Base-by-base conservation (phyloP, 2,113 vertebrate genomes). In the Egretta garzetta region DNA sequence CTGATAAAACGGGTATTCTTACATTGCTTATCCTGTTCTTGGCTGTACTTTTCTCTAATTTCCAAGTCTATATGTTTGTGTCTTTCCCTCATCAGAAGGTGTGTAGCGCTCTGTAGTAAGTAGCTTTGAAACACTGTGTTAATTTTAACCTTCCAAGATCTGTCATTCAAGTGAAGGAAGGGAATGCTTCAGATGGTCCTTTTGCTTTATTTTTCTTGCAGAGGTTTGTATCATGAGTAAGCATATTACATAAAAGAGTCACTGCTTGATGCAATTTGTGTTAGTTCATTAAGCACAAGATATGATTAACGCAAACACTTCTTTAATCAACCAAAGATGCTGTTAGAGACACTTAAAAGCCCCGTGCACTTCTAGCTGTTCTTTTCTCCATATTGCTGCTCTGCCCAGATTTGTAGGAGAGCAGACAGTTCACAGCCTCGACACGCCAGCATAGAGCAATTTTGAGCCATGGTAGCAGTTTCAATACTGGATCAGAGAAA, bases 221-320 rank as follows among this genome's bases (percentile, higher is more conserved):
- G 30, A 26, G 20, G 71, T 91, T 71, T 43, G 2, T 73, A 43
- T 83, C n/a, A 1, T 23, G 66, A 41, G 15, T 84, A 63, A 90
- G 71, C 41, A 39, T 10, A 26, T 71, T 68, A n/a, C 86, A 80
- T 45, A 60, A 68, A 85, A 26, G 74, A 33, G 68, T 72, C 82
- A 6, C 56, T 75, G 74, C 66, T 76, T 90, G 95, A 93, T 93
- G 87, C 89, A 95, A 80, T 83, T 74, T 60, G 18, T 72, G 27
- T 76, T 55, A 93, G 66, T 76, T 95, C 94, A 52, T 96, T 90
- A 96, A 68, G 75, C 85, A 85, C 50, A 41, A 70, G 80, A 35
- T 66, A n/a, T 71, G 79, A 96, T 87, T 76, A 96, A 85, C 47
- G 24, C 27, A 80, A 96, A n/a, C 64, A 30, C 63, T 93, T 35